A percentile compares a stretch with the other conserved stretches of the same genome.
Conservation (phyloP, 2,797 vertebrate species). For the Lagodon rhomboides region DNA sequence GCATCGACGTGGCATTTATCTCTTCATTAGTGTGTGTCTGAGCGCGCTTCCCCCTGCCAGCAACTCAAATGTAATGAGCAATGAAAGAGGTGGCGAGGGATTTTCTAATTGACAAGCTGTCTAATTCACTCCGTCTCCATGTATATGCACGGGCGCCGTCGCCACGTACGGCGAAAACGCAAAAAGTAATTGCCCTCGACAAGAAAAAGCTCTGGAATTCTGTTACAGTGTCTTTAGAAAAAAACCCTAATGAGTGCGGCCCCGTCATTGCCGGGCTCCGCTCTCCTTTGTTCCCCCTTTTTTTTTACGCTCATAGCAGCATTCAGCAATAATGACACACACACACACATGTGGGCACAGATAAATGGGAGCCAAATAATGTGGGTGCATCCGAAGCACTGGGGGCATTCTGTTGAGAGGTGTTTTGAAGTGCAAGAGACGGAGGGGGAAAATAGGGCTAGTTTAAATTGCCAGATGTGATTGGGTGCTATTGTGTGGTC, state of each 20-base stretch:
- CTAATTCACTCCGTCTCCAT: conserved; percentile 54
- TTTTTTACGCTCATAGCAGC: conserved; percentile 32
- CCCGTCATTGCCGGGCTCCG: conserved; percentile 43
- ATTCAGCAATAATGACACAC: conserved; percentile 58
- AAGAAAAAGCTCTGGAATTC: conserved; percentile 64
- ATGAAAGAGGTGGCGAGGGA: conserved; percentile 45
- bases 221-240: conserved; percentile 51
- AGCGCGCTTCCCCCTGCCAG: conserved; percentile 37
- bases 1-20: conserved; percentile 30
- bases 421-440: conserved; percentile 53
- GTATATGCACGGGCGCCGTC: conserved; percentile 27
- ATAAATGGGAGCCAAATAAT: conserved; percentile 58
- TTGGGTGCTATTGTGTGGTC: conserved; percentile 71
- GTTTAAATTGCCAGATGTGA: conserved; percentile 75
- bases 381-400: conserved; percentile 16
- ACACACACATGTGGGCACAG: not conserved
- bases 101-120: conserved; percentile 67
- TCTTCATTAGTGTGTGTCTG: conserved; percentile 54
- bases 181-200: conserved; percentile 55
- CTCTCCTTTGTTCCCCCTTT: conserved; percentile 37
- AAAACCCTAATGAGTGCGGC: conserved; percentile 64
- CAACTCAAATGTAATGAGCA: conserved; percentile 58
- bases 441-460: conserved; percentile 60
- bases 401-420: conserved; percentile 30
- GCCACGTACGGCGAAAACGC: conserved; percentile 36